phyloP scores from a whole-genome alignment of 2,888 invertebrate genomes.

The Meganola albula region DNA sequence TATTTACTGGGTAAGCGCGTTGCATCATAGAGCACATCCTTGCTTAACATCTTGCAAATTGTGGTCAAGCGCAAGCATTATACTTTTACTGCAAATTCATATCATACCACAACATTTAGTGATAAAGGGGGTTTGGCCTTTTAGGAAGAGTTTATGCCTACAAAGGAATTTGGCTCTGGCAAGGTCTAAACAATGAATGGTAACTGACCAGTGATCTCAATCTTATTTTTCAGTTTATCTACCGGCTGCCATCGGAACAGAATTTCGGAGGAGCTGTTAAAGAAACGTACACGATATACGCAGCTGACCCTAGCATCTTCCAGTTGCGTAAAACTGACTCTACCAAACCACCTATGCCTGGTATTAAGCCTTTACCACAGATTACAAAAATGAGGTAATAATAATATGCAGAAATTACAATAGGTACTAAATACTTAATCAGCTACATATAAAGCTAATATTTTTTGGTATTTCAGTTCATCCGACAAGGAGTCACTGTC shows the following conservation, averaged over 20 bases:
- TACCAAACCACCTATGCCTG: constrained; percentile 50
- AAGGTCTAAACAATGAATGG: too few relatives aligned
- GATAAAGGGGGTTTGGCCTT: too few relatives aligned
- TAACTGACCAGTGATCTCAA: too few relatives aligned
- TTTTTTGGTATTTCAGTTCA: constrained; percentile 56
- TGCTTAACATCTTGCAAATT: too few relatives aligned
- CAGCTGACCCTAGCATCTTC: constrained; percentile 89
- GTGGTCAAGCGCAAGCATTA: too few relatives aligned
- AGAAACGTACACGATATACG: constrained; percentile 86
- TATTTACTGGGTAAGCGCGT: too few relatives aligned
- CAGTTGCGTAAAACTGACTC: constrained; percentile 69
- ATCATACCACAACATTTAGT: too few relatives aligned
- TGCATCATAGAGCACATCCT: too few relatives aligned
- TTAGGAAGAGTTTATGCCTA: too few relatives aligned
- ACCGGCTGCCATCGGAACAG: constrained; percentile 86
- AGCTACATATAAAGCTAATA: not conserved
- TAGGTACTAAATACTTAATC: too few relatives aligned
- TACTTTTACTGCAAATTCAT: too few relatives aligned
- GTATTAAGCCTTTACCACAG: constrained; percentile 72
- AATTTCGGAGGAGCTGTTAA: constrained; percentile 84
- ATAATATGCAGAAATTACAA: not conserved
- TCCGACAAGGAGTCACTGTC: constrained; percentile 86
- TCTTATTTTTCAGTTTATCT: constrained; percentile 81
- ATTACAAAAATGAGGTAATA: constrained; percentile 80
- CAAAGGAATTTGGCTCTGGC: too few relatives aligned